Base-by-base conservation (phyloP, 2,113 vertebrate species). In the Tragulus kanchil region DNA sequence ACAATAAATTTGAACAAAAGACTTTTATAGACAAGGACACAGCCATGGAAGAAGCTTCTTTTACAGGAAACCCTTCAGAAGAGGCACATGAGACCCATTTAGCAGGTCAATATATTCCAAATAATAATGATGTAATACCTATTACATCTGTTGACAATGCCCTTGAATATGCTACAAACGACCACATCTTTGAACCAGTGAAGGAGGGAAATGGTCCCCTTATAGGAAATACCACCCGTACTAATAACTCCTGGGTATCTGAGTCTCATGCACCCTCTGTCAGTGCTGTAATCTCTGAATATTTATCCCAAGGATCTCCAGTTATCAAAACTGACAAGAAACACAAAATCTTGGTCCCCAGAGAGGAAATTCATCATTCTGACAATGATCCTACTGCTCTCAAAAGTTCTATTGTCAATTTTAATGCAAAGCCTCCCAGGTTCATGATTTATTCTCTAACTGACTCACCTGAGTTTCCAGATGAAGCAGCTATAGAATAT, bases 11-110 rank as follows among this genome's bases (percentile, higher is more conserved):
- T 83, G 36, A 3, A 31, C 45, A 62, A 8, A 50, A 90, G 8
- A 71, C 19, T 31, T 77, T 71, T 21, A 84, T 17, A 78, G 17
- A 77, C 9, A 50, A 91, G 84, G 75, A 62, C 83, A n/a, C 15
- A 56, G 23, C 48, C 50, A 58, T 26, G 17, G 83, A 91, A 91
- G 54, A 45, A 88, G 50, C 65, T 89, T 16, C 2, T 89, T 75
- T 85, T 67, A 64, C 6, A 54, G 50, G 92, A 82, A n/a, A 81
- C 17, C 56, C 86, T 81, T 94, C 64, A 61, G 64, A 91, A 95
- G 54, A 78, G 45, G 5, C 1, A 45, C 8, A 65, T 28, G 56
- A 84, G 25, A 58, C 16, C 48, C 28, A 54, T 94, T 79, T 48
- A 17, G 36, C 69, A 92, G 58, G 28, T 8, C 26, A 85, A 65